Base-by-base conservation (phyloP, 2,888 invertebrate genomes). In the Drosophila anomelani region DNA sequence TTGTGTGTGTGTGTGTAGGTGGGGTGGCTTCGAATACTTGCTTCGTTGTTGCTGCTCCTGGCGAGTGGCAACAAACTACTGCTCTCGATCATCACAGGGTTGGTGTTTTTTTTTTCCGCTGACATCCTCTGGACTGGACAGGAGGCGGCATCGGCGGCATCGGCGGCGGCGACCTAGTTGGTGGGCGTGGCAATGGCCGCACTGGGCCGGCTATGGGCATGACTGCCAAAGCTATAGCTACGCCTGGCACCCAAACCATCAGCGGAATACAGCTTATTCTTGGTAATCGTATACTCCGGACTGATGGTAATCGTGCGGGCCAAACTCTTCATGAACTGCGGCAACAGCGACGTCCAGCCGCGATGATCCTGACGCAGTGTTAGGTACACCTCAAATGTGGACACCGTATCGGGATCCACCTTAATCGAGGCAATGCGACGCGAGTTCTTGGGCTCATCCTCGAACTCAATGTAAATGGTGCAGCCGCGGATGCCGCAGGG, bases 251-350 rank as follows among this genome's bases (percentile, higher is more conserved):
- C 77, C 54, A 87, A 47, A 8, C 86, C 81, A 64, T 90, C 84
- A 17, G 88, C 80, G 6, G 91, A 89, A 63, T 91, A 91, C 6
- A 91, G 75, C 76, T 91, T 91, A 34, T 91, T 90, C 78, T 91
- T 91, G 63, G 91, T 91, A 4, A 91, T 89, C 68, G 85, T 91
- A 58, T 90, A 91, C 76, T 90, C 91, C 1, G 91, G 91, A 68
- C 91, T 90, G 80, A 91, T 91, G 61, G 91, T 91, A 49, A 91
- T 89, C 60, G 90, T 91, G 76, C 91, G 90, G 39, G 90, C 91
- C 68, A 91, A 61, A 20, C 88, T 90, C 73, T 91, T 91, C 90
- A 91, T 91, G 80, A 91, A 91, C 71, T 91, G 91, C 17, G 91
- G 91, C 84, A 91, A 34, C 60, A 91, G 72, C 0, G 91, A 87